phyloP scores from a whole-genome alignment of 2,797 vertebrate genomes.

The Synanceia verrucosa region DNA sequence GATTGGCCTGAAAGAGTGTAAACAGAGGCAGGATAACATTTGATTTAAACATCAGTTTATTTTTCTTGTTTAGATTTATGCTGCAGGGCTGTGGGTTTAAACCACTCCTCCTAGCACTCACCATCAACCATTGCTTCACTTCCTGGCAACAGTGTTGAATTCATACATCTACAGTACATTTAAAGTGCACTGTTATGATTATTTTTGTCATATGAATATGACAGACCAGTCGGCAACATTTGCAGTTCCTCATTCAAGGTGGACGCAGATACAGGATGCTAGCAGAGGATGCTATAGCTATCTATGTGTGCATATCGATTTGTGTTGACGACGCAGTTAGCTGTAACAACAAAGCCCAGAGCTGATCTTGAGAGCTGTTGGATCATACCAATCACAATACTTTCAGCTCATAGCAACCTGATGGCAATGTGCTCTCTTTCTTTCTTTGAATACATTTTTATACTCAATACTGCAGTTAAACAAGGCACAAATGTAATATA shows the following conservation, averaged over 20 bases:
- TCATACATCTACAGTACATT: not conserved
- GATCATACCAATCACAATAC: not conserved
- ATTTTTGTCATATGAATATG: not conserved
- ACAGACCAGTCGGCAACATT: not conserved
- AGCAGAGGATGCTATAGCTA: not conserved
- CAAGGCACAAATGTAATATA: not conserved
- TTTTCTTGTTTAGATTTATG: not conserved
- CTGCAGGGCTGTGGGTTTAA: not conserved
- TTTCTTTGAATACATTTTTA: conserved; percentile 2
- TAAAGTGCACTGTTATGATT: not conserved
- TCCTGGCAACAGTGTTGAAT: not conserved
- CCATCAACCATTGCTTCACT: not conserved
- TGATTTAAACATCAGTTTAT: not conserved
- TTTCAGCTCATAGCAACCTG: conserved; percentile 11
- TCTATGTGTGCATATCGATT: not conserved
- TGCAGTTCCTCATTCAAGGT: not conserved
- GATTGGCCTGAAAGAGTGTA: not conserved
- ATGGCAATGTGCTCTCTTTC: not conserved
- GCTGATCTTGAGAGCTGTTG: not conserved
- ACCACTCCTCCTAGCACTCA: not conserved
- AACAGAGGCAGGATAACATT: not conserved
- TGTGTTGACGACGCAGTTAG: not conserved
- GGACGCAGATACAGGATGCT: not conserved
- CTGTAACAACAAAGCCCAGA: not conserved
- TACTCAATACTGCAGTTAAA: not conserved